Evolutionary conservation across 2,797 vertebrate genomes (phyloP), one percentile per base, ranked within the genome.

Genomic region (Botia kubotai): DNA sequence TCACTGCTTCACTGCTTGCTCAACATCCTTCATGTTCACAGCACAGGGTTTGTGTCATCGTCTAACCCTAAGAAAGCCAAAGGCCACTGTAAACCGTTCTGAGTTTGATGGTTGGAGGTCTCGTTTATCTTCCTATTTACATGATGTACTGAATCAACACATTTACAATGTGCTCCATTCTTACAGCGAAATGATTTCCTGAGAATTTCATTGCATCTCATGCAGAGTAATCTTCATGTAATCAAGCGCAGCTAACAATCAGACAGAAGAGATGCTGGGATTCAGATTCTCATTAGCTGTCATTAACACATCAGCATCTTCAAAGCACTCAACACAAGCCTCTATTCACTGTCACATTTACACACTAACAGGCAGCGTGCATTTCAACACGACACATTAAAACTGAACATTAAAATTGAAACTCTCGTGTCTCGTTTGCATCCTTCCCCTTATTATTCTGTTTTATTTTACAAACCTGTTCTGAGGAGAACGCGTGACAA

Each of bases 301-400:
- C 77, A 79, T 67, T 87, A 85, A 86, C 77, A 82, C 76, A 78
- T 43, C 83, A 84, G 60, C 76, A 74, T 73, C 68, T 65, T 76
- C 67, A 75, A 72, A 65, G n/a, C 39, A 6, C 17, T 2, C 5
- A 66, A 55, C 7, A 8, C 12, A 6, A 58, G 36, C 33, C 50
- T 67, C 69, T 39, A 33, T 65, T 68, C 23, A 2, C 43, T 0
- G 39, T 72, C 60, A 68, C 69, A 74, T 33, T 19, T n/a, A 70
- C 26, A 11, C 57, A 21, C 33, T 6, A 57, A 21, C 33, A 53
- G 65, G 62, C 13, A 39, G 16, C 12, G 8, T 55, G 67, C 77
- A 62, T 83, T 79, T 83, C 46, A 70, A 75, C 57, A 4, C 39
- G 72, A 75, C 69, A 65, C 29, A 50, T 53, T 79, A 39, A 65